Percentiles rank a stretch among this genome's conserved stretches.
Evolutionary conservation across 2,888 invertebrate genomes (phyloP).

Genomic region (Conchocele bisecta): DNA sequence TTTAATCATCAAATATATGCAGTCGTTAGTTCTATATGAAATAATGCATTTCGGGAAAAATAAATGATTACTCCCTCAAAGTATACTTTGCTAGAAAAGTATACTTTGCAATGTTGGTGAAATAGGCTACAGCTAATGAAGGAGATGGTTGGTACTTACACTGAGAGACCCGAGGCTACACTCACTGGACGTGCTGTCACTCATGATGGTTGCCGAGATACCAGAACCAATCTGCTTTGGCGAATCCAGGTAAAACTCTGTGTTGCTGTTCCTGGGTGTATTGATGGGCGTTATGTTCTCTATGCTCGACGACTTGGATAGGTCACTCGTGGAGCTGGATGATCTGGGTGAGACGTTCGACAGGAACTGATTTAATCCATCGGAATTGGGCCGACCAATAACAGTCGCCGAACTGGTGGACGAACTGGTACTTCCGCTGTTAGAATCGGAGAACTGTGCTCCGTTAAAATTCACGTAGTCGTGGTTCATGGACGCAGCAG

Average conservation of each 20-base stretch:
- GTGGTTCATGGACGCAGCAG: slow-evolving; percentile 15
- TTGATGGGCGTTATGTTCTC: slow-evolving; percentile 73
- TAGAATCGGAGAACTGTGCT: slow-evolving; percentile 41
- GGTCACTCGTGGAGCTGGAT: slow-evolving; percentile 53
- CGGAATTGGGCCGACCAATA: slow-evolving; percentile 31
- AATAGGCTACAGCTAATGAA: neutral
- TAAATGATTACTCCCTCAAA: too few relatives aligned
- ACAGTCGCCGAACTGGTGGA: slow-evolving; percentile 37
- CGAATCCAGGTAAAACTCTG: slow-evolving; percentile 51
- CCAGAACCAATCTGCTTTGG: slow-evolving; percentile 28
- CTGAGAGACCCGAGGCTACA: slow-evolving; percentile 64
- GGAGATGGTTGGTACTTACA: slow-evolving; percentile 55
- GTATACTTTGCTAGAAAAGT: too few relatives aligned
- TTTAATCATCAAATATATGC: too few relatives aligned
- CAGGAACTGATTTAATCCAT: slow-evolving; percentile 34
- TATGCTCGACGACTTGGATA: slow-evolving; percentile 64
- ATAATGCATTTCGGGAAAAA: too few relatives aligned
- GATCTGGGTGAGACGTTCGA: slow-evolving; percentile 46
- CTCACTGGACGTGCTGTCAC: slow-evolving; percentile 70
- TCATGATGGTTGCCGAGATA: slow-evolving; percentile 64
- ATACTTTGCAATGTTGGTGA: neutral
- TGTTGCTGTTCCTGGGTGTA: slow-evolving; percentile 75
- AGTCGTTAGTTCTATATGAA: too few relatives aligned
- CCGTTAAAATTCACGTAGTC: slow-evolving; percentile 55
- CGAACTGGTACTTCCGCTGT: slow-evolving; percentile 32